Conservation (phyloP, 2,888 invertebrate genomes). For the Aspidiotus destructor region DNA sequence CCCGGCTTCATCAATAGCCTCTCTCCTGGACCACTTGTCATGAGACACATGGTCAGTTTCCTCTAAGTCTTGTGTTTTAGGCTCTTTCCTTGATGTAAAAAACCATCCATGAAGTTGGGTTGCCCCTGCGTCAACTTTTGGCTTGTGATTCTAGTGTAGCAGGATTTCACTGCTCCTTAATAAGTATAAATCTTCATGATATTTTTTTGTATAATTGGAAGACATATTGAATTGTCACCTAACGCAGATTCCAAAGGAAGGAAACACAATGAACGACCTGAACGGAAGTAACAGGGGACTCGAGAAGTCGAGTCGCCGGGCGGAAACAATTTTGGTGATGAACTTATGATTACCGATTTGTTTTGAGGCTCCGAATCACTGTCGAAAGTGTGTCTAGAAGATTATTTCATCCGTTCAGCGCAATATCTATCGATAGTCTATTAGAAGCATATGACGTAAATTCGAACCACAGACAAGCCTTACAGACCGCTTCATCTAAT, state of each 20-base stretch:
- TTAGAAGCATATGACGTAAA: constrained; percentile 5
- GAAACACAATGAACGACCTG: constrained; percentile 9
- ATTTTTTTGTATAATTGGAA: too few species aligned
- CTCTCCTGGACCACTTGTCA: too few species aligned
- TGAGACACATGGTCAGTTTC: too few species aligned
- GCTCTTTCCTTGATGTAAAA: too few species aligned
- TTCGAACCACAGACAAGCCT: constrained; percentile 11
- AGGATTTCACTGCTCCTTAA: too few species aligned
- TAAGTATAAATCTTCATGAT: too few species aligned
- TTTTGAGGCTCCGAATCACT: constrained; percentile 8
- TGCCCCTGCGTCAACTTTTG: too few species aligned
- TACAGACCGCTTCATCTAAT: constrained; percentile 4
- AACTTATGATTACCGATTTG: constrained; percentile 13
- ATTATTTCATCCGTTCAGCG: constrained; percentile 23
- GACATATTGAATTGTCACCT: neutral
- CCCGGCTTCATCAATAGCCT: too few species aligned
- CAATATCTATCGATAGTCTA: constrained; percentile 12
- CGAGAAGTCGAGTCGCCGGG: constrained; percentile 16
- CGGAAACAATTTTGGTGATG: neutral
- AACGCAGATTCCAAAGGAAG: constrained; percentile 24
- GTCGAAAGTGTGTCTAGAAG: constrained; percentile 25
- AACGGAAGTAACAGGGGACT: constrained; percentile 10
- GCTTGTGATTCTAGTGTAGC: too few species aligned
- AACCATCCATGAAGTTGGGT: too few species aligned
- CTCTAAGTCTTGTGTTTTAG: too few species aligned